Evolutionary conservation across 2,113 vertebrate genomes (phyloP).

Genomic region (Orcinus orca): DNA sequence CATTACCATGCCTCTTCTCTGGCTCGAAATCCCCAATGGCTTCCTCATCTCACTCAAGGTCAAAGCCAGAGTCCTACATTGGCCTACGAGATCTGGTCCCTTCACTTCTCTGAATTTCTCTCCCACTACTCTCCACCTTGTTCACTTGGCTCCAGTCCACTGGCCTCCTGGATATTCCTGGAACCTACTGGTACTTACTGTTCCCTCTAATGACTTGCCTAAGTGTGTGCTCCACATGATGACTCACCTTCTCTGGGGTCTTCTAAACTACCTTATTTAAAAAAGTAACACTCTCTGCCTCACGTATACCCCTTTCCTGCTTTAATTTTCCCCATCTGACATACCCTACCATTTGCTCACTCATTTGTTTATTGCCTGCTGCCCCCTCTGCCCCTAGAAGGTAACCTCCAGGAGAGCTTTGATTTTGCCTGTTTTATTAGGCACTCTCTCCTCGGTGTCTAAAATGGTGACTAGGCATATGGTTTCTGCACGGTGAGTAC

Average conservation of each 20-base stretch:
- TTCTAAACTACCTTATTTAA: background rate
- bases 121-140: background rate
- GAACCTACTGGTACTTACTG: background rate
- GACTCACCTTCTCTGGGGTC: background rate
- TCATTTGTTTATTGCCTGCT: background rate
- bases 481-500: background rate
- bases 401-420: background rate
- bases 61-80: background rate
- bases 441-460: background rate
- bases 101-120: background rate
- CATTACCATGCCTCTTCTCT: background rate
- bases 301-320: background rate
- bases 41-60: background rate
- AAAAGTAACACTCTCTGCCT: background rate
- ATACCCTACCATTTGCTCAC: background rate
- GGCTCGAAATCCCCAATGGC: background rate
- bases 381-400: background rate
- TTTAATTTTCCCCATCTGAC: background rate
- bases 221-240: background rate
- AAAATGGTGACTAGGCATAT: background rate
- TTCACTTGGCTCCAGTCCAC: background rate
- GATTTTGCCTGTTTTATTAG: background rate
- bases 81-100: background rate
- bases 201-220: background rate
- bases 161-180: background rate